Conservation (phyloP, 2,113 vertebrate genomes). For the Ceratotherium simum region DNA sequence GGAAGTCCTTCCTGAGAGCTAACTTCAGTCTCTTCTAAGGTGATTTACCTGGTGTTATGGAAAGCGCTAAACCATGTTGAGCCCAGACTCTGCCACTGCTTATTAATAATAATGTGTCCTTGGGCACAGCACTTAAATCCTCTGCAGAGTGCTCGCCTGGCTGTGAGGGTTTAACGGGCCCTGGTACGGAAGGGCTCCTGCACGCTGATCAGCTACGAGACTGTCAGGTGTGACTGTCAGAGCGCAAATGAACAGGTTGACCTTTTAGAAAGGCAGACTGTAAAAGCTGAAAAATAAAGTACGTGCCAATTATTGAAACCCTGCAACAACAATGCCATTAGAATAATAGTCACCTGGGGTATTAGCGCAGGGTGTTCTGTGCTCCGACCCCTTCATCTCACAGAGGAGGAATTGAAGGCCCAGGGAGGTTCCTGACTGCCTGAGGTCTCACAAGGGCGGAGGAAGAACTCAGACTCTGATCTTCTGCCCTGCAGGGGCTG, state of each 20-base stretch:
- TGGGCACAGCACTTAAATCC: not conserved
- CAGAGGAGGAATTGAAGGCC: not conserved
- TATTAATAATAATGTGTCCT: not conserved
- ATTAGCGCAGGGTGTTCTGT: not conserved
- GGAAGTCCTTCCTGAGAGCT: not conserved
- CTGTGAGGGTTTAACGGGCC: not conserved
- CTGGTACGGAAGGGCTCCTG: not conserved
- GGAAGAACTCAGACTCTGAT: not conserved
- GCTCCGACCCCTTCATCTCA: not conserved
- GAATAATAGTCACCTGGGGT: not conserved
- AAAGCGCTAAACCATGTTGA: not conserved
- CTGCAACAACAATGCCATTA: not conserved
- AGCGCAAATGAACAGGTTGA: rapidly evolving
- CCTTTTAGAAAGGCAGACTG: not conserved
- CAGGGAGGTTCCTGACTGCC: not conserved
- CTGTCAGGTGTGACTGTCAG: not conserved
- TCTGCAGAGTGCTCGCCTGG: not conserved
- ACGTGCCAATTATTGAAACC: not conserved
- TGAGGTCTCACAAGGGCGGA: not conserved
- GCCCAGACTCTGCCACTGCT: not conserved
- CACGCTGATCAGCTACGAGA: not conserved
- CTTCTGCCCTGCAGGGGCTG: not conserved
- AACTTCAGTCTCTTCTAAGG: not conserved
- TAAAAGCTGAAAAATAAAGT: not conserved
- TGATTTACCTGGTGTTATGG: not conserved